Evolutionary conservation across 2,113 vertebrate species (phyloP).

Genomic region (Hepsetus odoe): DNA sequence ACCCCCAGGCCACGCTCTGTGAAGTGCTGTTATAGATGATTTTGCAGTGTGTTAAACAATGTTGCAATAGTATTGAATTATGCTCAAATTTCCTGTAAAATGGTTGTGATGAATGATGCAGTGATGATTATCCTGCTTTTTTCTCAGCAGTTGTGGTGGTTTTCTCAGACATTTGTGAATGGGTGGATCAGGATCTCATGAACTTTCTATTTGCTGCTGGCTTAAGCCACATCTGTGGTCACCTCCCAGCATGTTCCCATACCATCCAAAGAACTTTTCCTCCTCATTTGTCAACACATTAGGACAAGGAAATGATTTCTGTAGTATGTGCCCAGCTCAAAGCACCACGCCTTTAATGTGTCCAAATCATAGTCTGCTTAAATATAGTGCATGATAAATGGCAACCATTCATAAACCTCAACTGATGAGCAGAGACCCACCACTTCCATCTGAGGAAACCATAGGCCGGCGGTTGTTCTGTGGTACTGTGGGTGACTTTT

Average conservation of each 20-base stretch:
- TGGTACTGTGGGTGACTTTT: slow-evolving; percentile 31
- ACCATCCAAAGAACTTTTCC: slow-evolving; percentile 7
- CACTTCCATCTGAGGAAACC: background rate
- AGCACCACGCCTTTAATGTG: background rate
- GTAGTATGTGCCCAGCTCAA: background rate
- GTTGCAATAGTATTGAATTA: no score
- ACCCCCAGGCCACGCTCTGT: no score
- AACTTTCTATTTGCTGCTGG: background rate
- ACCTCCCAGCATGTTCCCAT: background rate
- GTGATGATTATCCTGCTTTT: background rate
- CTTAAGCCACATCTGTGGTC: background rate
- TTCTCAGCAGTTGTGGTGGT: background rate
- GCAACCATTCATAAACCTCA: slow-evolving; percentile 10
- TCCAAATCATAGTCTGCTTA: slow-evolving; percentile 14
- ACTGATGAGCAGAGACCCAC: slow-evolving; percentile 1
- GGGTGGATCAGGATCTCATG: background rate
- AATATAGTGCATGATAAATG: background rate
- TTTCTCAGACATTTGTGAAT: background rate
- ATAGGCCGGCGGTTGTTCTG: slow-evolving; percentile 29
- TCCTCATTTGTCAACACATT: slow-evolving; percentile 17
- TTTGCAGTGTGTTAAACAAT: no score
- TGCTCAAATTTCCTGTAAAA: background rate
- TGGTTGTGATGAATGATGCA: background rate
- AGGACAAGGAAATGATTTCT: background rate
- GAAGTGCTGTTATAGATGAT: no score